Evolutionary conservation across 2,113 vertebrate species (phyloP), one percentile per base, ranked within the genome.

Genomic region (Equus przewalskii): DNA sequence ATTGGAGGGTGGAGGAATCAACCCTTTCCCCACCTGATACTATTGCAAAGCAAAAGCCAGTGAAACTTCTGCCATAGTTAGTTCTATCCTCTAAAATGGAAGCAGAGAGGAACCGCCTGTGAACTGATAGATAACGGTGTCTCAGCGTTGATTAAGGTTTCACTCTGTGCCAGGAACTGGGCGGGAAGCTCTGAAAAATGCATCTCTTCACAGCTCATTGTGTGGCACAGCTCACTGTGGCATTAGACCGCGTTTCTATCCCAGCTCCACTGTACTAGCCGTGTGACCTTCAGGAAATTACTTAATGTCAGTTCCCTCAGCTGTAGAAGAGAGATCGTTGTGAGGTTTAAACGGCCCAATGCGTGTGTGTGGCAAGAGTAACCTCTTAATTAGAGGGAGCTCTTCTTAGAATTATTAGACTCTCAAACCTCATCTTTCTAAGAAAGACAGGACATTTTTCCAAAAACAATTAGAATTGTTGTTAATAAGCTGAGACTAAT

Each of bases 101-200:
- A 18, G 33, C 7, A 1, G 1, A 36, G 26, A 49, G 24, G 18
- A 16, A 2, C 12, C 0, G 3, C 54, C 18, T 3, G 51, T 16
- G 2, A 21, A 28, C 22, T 14, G n/a, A 22, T 6, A 22, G 0
- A 0, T 0, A 5, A 26, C 2, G 5, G 4, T 6, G 21, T 8
- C 10, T 88, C 16, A 0, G 3, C 60, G 6, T 18, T 70, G 41
- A 15, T 5, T 36, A 24, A 7, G 15, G 44, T 67, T 64, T 21
- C 6, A 1, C 41, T 65, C 16, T n/a, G n/a, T 24, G 69, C 67
- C 14, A 14, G 83, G 56, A 16, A 1, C 54, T 14, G 9, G 65
- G 79, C 7, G 30, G 70, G n/a, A 36, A 65, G 85, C 8, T 33
- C 72, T 54, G 46, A n/a, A 44, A 56, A 56, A 22, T 1, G 4